phyloP scores from a whole-genome alignment of 1,140 invertebrate genomes.

The Bicyclus anynana region DNA sequence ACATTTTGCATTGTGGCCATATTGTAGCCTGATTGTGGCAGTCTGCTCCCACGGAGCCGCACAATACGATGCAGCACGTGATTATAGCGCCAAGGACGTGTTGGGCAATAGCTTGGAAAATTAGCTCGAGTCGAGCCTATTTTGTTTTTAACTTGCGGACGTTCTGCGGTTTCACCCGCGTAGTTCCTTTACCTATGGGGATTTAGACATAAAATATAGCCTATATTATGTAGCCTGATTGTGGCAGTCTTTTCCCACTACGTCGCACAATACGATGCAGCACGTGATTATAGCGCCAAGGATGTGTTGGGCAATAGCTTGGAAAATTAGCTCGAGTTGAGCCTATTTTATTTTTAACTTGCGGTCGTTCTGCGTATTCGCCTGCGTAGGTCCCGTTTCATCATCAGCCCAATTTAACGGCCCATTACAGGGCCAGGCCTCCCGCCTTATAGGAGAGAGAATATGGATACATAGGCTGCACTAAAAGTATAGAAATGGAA shows the following conservation, averaged over 20 bases:
- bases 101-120: not conserved
- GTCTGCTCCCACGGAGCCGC: not conserved
- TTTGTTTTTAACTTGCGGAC: no score
- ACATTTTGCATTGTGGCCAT: not conserved
- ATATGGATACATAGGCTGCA: no score
- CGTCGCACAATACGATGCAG: not conserved
- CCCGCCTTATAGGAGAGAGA: no score
- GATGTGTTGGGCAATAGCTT: not conserved
- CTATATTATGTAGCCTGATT: not conserved
- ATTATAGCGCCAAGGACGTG: not conserved
- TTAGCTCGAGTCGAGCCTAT: not conserved
- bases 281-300: not conserved
- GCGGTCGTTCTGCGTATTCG: no score
- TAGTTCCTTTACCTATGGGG: no score
- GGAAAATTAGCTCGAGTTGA: not conserved
- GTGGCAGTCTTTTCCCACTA: not conserved
- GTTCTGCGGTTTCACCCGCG: no score
- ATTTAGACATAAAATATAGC: no score
- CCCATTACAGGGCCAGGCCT: no score
- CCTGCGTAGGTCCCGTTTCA: no score
- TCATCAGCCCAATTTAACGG: no score
- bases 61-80: not conserved
- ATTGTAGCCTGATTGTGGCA: not conserved
- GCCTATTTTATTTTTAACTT: no score
- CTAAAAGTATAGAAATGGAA: no score